phyloP scores from a whole-genome alignment of 2,888 invertebrate species.

The Magallana nippona region DNA sequence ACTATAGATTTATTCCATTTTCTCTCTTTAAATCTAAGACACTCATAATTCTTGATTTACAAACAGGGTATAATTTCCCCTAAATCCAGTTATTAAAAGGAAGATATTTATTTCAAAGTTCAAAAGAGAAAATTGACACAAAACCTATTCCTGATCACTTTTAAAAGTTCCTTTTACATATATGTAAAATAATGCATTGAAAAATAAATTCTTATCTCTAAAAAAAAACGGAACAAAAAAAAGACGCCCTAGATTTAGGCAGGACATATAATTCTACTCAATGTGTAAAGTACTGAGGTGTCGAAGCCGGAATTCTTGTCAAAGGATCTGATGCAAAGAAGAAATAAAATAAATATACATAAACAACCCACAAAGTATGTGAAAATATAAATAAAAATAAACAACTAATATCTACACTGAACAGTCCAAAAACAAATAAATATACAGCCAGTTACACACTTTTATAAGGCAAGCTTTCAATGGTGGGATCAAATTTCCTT shows the following conservation, averaged over 20 bases:
- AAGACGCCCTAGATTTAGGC: too few relatives aligned
- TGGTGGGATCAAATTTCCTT: too few relatives aligned
- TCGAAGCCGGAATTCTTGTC: neutral
- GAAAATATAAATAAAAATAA: neutral
- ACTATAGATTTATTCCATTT: neutral
- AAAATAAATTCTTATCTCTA: too few relatives aligned
- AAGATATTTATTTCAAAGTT: neutral
- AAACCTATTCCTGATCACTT: neutral
- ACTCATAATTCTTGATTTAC: too few relatives aligned
- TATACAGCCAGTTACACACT: neutral
- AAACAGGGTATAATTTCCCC: neutral
- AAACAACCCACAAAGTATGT: conserved; percentile 17
- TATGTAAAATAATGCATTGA: too few relatives aligned
- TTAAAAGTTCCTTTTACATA: too few relatives aligned
- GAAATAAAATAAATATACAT: conserved; percentile 15
- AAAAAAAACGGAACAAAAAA: too few relatives aligned
- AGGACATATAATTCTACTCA: too few relatives aligned
- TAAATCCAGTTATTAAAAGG: neutral
- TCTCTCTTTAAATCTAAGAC: neutral
- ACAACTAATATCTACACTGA: conserved; percentile 20
- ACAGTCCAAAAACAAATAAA: conserved; percentile 12
- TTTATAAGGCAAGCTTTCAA: neutral
- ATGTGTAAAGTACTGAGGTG: too few relatives aligned
- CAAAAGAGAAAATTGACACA: neutral
- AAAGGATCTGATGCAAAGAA: neutral